phyloP scores from a whole-genome alignment of 2,113 vertebrate genomes.

The Gadus macrocephalus region DNA sequence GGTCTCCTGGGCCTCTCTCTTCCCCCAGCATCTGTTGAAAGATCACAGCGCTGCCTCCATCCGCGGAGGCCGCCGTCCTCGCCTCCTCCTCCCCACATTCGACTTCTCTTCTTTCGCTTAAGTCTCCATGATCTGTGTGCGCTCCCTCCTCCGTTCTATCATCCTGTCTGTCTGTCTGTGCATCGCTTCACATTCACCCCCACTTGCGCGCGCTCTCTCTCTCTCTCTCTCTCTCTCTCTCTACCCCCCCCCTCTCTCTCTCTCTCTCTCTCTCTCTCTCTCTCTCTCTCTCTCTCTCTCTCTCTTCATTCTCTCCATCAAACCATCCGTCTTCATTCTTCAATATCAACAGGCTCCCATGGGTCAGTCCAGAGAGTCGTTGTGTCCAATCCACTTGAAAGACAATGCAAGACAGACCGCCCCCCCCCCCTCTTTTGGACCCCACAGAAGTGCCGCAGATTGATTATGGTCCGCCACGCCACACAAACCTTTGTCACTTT shows the following conservation, averaged over 20 bases:
- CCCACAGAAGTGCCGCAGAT: conserved; percentile 36
- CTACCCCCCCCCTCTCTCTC: not conserved
- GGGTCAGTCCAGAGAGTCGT: not conserved
- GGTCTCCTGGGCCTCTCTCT: conserved; percentile 59
- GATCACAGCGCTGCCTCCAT: conserved; percentile 60
- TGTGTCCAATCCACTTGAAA: conserved; percentile 63
- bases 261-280: not conserved
- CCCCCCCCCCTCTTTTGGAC: conserved; percentile 16
- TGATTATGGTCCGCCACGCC: conserved; percentile 53
- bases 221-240: not conserved
- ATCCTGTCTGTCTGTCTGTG: conserved; percentile 3
- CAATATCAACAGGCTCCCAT: conserved; percentile 53
- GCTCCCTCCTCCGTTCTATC: conserved; percentile 9
- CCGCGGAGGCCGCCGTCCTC: conserved; percentile 41
- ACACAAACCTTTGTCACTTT: conserved; percentile 44
- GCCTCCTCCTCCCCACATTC: not conserved
- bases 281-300: not conserved
- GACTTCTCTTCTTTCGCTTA: not conserved
- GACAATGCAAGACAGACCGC: conserved; percentile 50
- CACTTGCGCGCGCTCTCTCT: too few relatives aligned
- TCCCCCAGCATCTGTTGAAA: conserved; percentile 59
- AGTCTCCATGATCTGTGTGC: too few relatives aligned
- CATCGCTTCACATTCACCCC: too few relatives aligned
- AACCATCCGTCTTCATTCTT: conserved; percentile 49
- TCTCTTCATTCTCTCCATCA: conserved; percentile 10